Base-by-base conservation (phyloP, 1,140 invertebrate species). In the Condylostylus longicornis region DNA sequence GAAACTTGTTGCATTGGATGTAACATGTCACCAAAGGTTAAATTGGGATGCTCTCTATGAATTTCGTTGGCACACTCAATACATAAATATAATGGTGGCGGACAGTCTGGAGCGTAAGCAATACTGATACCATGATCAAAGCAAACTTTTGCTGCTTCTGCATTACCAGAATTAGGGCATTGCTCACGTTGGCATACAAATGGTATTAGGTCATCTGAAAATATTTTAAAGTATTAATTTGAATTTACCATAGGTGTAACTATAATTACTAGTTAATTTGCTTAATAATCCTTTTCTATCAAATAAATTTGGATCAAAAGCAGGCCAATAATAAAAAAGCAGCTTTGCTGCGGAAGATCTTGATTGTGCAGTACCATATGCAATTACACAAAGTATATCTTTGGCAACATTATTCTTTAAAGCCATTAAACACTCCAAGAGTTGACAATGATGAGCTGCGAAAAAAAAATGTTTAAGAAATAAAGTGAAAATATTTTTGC, bases 271-370 rank as follows among this genome's bases (percentile, higher is more conserved):
- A 41, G 83, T 78, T 56, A 91, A 80, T 66, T 89, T 91, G 43
- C 87, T 81, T 35, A 91, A 76, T 22, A 91, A 71, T 1, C 82
- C 79, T 53, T 85, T 82, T 30, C 89, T 70, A 57, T 97, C 93
- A 50, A 90, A 84, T 3, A 93, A 71, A 52, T 84, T 84, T 14
- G 90, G 82, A 67, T 96, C 94, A 46, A 97, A 83, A 3, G 91
- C 82, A n/a, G 95, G 95, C 93, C 95, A 98, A 60, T 98, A 98
- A 64, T 96, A 91, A 63, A 98, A 98, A 13, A 99, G 70, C 18
- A 98, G 68, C 66, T 97, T 95, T 28, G 89, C 88, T 13, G 95
- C 94, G 3, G 90, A 87, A 32, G 85, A 75, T 40, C 90, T 66
- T 0, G 93, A 85, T 33, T 80, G 77, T 37, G 85, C 78, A 2